Base-by-base conservation (phyloP, 2,797 vertebrate species). In the Phataginus tricuspis region DNA sequence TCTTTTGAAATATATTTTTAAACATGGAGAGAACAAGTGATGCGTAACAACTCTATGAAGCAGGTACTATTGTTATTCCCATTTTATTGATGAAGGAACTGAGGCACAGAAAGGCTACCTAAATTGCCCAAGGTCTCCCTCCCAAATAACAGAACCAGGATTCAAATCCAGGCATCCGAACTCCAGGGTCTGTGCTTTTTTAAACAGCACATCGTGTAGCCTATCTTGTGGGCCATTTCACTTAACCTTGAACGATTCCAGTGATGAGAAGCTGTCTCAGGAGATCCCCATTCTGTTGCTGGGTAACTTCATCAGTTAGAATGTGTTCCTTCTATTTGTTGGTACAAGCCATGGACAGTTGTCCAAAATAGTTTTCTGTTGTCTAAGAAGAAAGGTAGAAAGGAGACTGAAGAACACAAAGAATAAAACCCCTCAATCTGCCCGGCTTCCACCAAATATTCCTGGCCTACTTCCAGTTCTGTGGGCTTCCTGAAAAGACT, bases 1-100 rank as follows among this genome's bases (percentile, higher is more conserved):
- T 96, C 71, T 93, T 94, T 91, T 87, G 90, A 93, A 94, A 96
- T 37, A 13, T 71, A 84, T 91, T 84, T 96, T 96, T 93, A 91
- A 84, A 84, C 31, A 18, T 59, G 64, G 51, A 92, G 78, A 94
- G 80, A 90, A 68, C 10, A 63, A 66, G 16, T 66, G 69, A 91
- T 66, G 49, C 29, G 23, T 90, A 77, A 92, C 29, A 71, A 72
- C 80, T 63, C 21, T 71, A 4, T 63, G 55, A 86, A 37, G 61
- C 19, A 51, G 61, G 66, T 82, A 63, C 55, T 90, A 25, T 86
- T 92, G 69, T 88, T 85, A 66, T 94, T 92, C 29, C 34, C 77
- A 12, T 85, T 95, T 96, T 92, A 83, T 55, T 42, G 31, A 63
- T 93, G 42, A 93, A 83, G 69, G 90, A 91, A 91, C 49, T 61